A percentile compares a stretch with the other conserved stretches of the same genome.
Evolutionary conservation across 30 jellyfish, hydroid and myxozoan genomes (phyloP).

Genomic region (Turritopsis dohrnii): DNA sequence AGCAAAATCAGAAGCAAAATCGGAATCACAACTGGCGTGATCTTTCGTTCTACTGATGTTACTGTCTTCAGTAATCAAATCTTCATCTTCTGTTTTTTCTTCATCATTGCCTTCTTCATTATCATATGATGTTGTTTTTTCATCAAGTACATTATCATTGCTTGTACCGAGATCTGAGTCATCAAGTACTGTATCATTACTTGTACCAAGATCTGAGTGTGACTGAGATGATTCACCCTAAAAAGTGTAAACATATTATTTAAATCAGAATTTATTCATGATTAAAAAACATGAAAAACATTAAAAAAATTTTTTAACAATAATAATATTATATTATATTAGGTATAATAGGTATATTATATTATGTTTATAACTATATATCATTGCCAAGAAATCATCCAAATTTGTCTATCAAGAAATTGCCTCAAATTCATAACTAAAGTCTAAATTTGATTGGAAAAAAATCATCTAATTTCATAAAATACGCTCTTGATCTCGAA

Average conservation of each 20-base stretch:
- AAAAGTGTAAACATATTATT: not conserved
- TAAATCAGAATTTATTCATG: too few species aligned
- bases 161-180: not conserved
- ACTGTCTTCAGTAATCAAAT: not conserved
- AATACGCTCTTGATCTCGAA: too few species aligned
- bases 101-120: not conserved
- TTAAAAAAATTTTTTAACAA: too few species aligned
- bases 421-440: too few species aligned
- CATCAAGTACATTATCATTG: not conserved
- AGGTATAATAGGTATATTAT: too few species aligned
- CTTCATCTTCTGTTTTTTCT: not conserved
- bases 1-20: not conserved
- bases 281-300: too few species aligned
- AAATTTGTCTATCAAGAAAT: too few species aligned
- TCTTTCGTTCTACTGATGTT: not conserved
- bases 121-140: not conserved
- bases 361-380: too few species aligned
- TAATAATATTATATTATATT: too few species aligned
- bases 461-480: too few species aligned
- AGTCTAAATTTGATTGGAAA: too few species aligned
- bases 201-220: not conserved
- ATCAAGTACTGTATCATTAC: not conserved
- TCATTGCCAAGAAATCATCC: too few species aligned
- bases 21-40: not conserved
- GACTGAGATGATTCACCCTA: not conserved